Evolutionary conservation across 2,797 vertebrate species (phyloP).

Genomic region (Bryconaethiops microstoma): DNA sequence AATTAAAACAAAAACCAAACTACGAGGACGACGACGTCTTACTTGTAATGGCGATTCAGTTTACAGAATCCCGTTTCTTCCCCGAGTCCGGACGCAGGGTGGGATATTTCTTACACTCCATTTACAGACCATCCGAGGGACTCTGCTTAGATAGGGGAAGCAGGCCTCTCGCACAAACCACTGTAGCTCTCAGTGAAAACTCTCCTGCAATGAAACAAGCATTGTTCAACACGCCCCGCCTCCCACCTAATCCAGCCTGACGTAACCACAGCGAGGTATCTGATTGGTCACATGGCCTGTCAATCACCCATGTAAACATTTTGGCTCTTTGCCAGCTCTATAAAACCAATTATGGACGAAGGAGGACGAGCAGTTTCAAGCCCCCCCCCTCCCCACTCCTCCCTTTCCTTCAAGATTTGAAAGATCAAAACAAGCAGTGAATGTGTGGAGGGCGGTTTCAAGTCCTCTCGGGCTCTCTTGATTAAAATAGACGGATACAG

Average conservation of each 20-base stretch:
- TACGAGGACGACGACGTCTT: conserved; percentile 66
- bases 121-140: conserved; percentile 82
- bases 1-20: background rate
- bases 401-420: conserved; percentile 75
- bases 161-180: conserved; percentile 73
- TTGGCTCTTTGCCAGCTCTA: conserved; percentile 86
- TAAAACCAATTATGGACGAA: conserved; percentile 91
- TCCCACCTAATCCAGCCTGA: conserved; percentile 60
- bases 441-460: conserved; percentile 79
- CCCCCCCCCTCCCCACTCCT: conserved; percentile 65
- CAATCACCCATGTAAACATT: conserved; percentile 82
- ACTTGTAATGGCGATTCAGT: conserved; percentile 76
- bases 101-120: conserved; percentile 82
- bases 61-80: conserved; percentile 72
- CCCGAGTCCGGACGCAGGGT: conserved; percentile 78
- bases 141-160: conserved; percentile 66
- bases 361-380: conserved; percentile 87
- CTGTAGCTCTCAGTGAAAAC: conserved; percentile 76
- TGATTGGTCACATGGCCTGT: conserved; percentile 74
- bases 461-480: conserved; percentile 71
- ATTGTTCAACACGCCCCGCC: conserved; percentile 87
- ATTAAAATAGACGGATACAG: conserved; percentile 74
- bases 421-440: conserved; percentile 84
- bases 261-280: conserved; percentile 25
- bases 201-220: conserved; percentile 89